Evolutionary conservation across 2,797 vertebrate species (phyloP).

Genomic region (Scolopax bukidnonensis): DNA sequence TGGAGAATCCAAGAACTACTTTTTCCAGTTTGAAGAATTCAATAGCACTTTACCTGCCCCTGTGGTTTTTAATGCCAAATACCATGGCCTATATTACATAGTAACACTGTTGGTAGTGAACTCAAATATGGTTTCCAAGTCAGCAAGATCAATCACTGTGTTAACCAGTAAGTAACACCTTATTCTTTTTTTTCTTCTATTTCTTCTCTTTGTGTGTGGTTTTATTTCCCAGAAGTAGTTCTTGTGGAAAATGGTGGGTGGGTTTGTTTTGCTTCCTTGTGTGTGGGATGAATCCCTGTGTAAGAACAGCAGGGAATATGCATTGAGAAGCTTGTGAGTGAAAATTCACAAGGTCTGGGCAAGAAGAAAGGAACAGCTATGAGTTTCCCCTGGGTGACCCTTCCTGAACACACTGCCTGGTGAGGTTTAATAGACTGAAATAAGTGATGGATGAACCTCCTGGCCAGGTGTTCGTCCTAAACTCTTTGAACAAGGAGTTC

Average conservation of each 20-base stretch:
- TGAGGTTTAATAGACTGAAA: background rate
- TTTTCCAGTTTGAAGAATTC: slow-evolving; percentile 85
- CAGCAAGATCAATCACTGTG: slow-evolving; percentile 82
- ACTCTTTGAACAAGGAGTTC: background rate
- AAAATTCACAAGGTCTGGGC: background rate
- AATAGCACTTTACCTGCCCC: slow-evolving; percentile 81
- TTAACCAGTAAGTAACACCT: slow-evolving; percentile 88
- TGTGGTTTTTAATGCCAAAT: slow-evolving; percentile 86
- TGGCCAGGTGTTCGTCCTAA: background rate
- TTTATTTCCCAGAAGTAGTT: background rate
- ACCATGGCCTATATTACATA: slow-evolving; percentile 90
- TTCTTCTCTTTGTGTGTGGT: background rate
- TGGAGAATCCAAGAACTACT: slow-evolving; percentile 87
- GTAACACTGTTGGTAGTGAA: slow-evolving; percentile 86
- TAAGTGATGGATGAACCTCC: background rate
- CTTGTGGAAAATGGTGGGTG: background rate
- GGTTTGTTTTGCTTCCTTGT: background rate
- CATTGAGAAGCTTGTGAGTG: background rate
- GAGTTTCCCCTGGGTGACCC: background rate
- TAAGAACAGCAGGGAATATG: background rate
- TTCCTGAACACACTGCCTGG: background rate
- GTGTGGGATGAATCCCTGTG: background rate
- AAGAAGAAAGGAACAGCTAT: background rate
- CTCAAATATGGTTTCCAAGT: slow-evolving; percentile 82
- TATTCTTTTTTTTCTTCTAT: background rate